Conservation (phyloP, 2,113 vertebrate genomes). For the Phylloscopus trochiloides region DNA sequence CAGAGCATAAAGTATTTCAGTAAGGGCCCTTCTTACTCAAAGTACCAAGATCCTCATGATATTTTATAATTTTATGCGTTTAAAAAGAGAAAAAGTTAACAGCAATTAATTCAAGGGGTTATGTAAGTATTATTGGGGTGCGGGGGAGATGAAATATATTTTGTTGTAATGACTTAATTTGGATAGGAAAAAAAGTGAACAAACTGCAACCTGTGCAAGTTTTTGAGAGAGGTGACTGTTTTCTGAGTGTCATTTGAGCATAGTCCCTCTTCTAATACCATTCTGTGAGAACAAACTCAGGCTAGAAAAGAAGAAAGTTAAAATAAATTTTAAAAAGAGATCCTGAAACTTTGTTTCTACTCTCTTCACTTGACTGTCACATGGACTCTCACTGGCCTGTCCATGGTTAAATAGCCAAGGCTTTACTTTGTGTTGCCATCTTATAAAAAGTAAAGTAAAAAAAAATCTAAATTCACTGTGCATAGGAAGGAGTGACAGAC, state of each 20-base stretch:
- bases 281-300: background rate
- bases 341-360: background rate
- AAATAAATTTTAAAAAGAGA: background rate
- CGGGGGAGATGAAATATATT: background rate
- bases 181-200: background rate
- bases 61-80: background rate
- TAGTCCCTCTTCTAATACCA: background rate
- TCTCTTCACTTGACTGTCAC: too few relatives aligned
- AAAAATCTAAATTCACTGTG: background rate
- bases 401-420: background rate
- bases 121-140: background rate
- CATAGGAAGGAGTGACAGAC: background rate
- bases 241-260: background rate
- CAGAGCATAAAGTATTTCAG: background rate
- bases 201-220: background rate
- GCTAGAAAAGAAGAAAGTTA: background rate
- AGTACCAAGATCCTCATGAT: background rate
- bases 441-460: background rate
- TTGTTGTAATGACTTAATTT: background rate
- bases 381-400: background rate
- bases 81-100: background rate
- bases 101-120: background rate
- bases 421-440: background rate
- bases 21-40: background rate
- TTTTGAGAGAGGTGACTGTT: background rate